Conservation (phyloP, 2,888 invertebrate genomes). For the Hyppa rectilinea region DNA sequence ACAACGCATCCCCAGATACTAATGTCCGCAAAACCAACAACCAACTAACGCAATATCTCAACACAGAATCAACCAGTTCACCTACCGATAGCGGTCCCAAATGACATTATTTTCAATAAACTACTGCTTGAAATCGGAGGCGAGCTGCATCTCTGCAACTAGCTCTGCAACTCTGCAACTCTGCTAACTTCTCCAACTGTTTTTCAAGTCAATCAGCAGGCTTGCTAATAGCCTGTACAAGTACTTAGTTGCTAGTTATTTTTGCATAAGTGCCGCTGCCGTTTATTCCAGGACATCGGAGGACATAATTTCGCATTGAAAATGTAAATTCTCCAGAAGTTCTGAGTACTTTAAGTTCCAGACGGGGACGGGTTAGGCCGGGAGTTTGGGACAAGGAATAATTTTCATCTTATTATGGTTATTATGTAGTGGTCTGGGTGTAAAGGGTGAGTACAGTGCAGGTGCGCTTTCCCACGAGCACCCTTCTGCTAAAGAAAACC, state of each 20-base stretch:
- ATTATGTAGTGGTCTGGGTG: constrained; percentile 15
- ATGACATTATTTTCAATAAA: constrained; percentile 51
- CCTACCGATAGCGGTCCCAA: constrained; percentile 5
- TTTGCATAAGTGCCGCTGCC: constrained; percentile 74
- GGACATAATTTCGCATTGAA: constrained; percentile 77
- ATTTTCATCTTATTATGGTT: constrained; percentile 31
- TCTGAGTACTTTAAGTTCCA: constrained; percentile 69
- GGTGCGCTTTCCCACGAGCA: constrained; percentile 16
- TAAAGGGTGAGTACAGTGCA: background rate
- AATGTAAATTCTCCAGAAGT: constrained; percentile 75
- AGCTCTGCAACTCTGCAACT: constrained; percentile 1
- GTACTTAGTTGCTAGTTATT: constrained; percentile 69
- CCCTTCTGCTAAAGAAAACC: background rate
- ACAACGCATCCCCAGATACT: no score
- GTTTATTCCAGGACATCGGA: constrained; percentile 71
- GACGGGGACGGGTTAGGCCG: constrained; percentile 44
- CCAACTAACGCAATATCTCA: background rate
- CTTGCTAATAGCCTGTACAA: constrained; percentile 60
- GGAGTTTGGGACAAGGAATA: constrained; percentile 47
- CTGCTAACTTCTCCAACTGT: constrained; percentile 56
- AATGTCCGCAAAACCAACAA: no score
- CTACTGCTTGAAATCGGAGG: constrained; percentile 25
- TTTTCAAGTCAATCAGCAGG: constrained; percentile 70
- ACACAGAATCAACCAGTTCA: background rate
- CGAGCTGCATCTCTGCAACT: constrained; percentile 9